phyloP scores from a whole-genome alignment of 2,888 invertebrate species.

The Lagria hirta region DNA sequence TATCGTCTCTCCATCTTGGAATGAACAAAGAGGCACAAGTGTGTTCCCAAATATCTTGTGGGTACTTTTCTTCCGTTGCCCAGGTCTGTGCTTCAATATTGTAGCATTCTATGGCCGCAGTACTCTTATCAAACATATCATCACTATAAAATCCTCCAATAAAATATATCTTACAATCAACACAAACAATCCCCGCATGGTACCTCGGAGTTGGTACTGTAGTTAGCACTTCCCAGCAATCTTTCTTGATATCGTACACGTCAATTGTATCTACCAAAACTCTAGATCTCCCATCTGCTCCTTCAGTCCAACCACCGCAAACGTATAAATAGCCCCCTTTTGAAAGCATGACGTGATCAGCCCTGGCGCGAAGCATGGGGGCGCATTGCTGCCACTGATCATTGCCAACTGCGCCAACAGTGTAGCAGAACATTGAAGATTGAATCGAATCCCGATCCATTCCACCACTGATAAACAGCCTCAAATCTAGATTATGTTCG shows the following conservation, averaged over 20 bases:
- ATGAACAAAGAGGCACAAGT: constrained; percentile 67
- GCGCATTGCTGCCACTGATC: constrained; percentile 60
- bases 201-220: constrained; percentile 67
- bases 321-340: constrained; percentile 62
- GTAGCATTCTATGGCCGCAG: constrained; percentile 67
- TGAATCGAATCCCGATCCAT: constrained; percentile 60
- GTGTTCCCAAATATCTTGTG: constrained; percentile 73
- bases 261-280: constrained; percentile 62
- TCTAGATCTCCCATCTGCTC: constrained; percentile 54
- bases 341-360: constrained; percentile 66
- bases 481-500: constrained; percentile 50
- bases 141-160: constrained; percentile 70
- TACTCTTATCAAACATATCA: constrained; percentile 67
- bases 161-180: constrained; percentile 64
- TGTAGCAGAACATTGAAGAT: constrained; percentile 57
- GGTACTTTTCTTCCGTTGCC: constrained; percentile 64
- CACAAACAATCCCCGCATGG: constrained; percentile 67
- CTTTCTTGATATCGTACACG: constrained; percentile 61
- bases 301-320: constrained; percentile 68
- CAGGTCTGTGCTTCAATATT: constrained; percentile 63
- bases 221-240: constrained; percentile 64
- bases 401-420: constrained; percentile 52
- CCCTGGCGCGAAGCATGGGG: constrained; percentile 62
- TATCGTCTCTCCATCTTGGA: constrained; percentile 56
- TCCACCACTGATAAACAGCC: constrained; percentile 58